These are phyloP conservation scores for Andricus curvator DNA, from an alignment of 2,888 invertebrate genomes.

Conservation along the genomic window DNA sequence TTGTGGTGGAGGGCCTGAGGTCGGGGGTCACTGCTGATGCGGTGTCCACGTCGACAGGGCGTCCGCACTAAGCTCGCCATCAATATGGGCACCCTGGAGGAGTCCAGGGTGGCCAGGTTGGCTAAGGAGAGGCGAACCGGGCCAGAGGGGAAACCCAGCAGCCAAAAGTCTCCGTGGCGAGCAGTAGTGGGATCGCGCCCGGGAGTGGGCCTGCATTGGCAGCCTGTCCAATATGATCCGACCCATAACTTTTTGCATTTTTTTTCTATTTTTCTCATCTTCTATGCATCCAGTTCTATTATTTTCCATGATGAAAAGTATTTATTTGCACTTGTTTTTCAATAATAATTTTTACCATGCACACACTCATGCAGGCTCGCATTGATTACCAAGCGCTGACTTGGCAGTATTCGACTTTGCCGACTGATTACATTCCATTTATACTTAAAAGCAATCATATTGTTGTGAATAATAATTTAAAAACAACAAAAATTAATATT, in stretches of 20 bases:
- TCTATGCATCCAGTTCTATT: background rate
- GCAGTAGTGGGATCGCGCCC: constrained; percentile 99
- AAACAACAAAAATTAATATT: too few relatives aligned
- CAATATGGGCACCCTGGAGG: constrained; percentile 95
- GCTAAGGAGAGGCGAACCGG: constrained; percentile 98
- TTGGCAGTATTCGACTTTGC: background rate
- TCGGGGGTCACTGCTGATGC: constrained; percentile 86
- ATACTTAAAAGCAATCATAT: background rate
- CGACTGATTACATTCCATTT: background rate
- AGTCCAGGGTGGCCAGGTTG: constrained; percentile 92
- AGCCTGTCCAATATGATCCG: constrained; percentile 91
- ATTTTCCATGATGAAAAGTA: background rate
- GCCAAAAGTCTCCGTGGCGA: constrained; percentile 99
- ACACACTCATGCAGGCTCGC: background rate
- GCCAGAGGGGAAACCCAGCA: constrained; percentile 99
- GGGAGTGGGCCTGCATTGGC: constrained; percentile 91
- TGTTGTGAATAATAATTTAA: too few relatives aligned
- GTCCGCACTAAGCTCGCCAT: constrained; percentile 98
- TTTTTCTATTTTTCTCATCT: constrained; percentile 61
- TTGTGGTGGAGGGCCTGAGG: constrained; percentile 95
- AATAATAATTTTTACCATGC: background rate
- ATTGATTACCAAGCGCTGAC: background rate
- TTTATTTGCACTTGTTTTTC: background rate
- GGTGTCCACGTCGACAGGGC: constrained; percentile 91
- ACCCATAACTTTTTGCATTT: constrained; percentile 83